phyloP scores from a whole-genome alignment of 2,797 vertebrate genomes.

The Chaetophractus vellerosus region DNA sequence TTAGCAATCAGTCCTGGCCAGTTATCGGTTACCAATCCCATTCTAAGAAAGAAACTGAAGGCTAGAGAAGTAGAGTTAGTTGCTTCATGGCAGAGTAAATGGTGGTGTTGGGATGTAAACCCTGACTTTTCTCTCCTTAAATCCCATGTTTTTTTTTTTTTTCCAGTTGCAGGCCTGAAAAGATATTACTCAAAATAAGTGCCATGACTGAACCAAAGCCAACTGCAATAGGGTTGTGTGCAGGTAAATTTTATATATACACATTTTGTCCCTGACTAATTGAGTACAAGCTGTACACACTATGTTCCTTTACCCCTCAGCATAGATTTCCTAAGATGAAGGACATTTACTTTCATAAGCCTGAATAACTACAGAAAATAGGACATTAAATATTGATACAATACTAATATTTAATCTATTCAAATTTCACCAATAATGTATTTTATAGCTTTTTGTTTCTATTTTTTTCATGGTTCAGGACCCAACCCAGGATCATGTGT shows the following conservation, averaged over 20 bases:
- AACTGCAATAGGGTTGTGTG: neutral
- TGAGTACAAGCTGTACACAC: neutral
- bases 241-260: neutral
- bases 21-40: neutral
- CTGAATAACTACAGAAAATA: conserved; percentile 6
- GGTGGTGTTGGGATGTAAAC: neutral
- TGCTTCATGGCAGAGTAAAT: neutral
- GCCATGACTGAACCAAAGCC: neutral
- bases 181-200: neutral
- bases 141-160: neutral
- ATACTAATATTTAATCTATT: neutral
- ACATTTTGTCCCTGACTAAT: neutral
- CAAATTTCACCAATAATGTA: neutral
- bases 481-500: neutral
- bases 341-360: neutral
- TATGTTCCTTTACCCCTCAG: neutral
- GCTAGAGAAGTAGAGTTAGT: neutral
- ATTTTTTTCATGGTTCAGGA: neutral
- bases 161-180: neutral
- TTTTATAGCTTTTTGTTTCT: neutral
- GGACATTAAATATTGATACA: neutral
- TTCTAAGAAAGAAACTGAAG: neutral
- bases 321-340: neutral
- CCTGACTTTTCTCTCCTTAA: neutral
- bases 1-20: neutral